Evolutionary conservation across 1,140 invertebrate species (phyloP), one percentile per base, ranked within the genome.

Genomic region (Pollicipes pollicipes): DNA sequence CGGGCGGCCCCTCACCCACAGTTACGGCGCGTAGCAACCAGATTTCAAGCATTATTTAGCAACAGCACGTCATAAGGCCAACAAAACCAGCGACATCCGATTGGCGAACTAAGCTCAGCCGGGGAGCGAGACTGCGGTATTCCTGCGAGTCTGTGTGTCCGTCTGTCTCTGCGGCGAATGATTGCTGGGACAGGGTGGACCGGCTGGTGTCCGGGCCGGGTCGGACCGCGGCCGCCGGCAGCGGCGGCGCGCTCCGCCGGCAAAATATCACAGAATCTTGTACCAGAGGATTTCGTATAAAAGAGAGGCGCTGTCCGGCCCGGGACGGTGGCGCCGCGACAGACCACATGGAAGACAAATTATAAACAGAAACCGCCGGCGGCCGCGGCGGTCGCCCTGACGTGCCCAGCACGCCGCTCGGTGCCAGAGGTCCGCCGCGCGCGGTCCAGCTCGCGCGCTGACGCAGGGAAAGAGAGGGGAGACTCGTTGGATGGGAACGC

Each of bases 241-340:
- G 28, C 64, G 28, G 27, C 21, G 24, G 28, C 64, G 28, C 37
- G 24, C 37, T 13, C 10, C n/a, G 27, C 27, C 64, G 28, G 27
- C n/a, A 66, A 66, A 58, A 58, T 58, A 58, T 58, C 45, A 58
- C 45, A 58, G 45, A 58, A 58, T 58, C 45, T 58, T 58, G 45
- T 58, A 58, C 45, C 45, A 58, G 45, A 58, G 45, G 45, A 58
- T 58, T 58, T 58, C 45, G 6, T 58, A 58, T 58, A 58, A 58
- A 58, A 58, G 45, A 58, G 45, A 58, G 45, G 45, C 45, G 45
- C 45, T 58, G 13, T 10, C 24, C 21, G 45, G 45, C 4, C 45
- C 45, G 45, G 24, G 13, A 21, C 45, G 21, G 13, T 10, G 45
- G 45, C 45, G 45, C 45, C 45, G 45, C 45, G 17, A 21, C 45